Evolutionary conservation across 1,140 invertebrate genomes (phyloP).

Genomic region (Drosophila fuyamai): DNA sequence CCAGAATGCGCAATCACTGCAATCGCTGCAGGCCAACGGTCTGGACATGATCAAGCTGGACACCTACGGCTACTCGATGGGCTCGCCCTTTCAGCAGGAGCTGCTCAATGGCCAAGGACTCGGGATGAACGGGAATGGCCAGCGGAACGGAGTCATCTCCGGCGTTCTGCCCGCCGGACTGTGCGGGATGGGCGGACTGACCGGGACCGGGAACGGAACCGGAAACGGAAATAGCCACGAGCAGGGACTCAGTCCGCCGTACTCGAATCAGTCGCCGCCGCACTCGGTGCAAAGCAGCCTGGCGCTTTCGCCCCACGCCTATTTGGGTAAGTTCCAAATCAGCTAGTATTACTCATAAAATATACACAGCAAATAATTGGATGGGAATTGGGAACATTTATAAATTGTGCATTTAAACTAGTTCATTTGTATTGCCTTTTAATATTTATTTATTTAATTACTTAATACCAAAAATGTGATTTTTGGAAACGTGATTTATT

Average conservation of each 20-base stretch:
- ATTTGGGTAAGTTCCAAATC: conserved; percentile 85
- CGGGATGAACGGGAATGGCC: conserved; percentile 30
- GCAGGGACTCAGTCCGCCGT: conserved; percentile 89
- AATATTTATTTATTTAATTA: background rate
- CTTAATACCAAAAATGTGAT: no score
- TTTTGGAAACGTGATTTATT: no score
- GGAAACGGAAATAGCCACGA: conserved; percentile 81
- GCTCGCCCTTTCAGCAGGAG: conserved; percentile 88
- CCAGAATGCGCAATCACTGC: conserved; percentile 86
- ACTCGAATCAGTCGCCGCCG: conserved; percentile 93
- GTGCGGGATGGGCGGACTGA: conserved; percentile 55
- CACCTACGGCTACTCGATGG: conserved; percentile 86
- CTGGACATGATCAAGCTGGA: conserved; percentile 84
- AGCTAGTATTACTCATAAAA: background rate
- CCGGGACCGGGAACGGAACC: conserved; percentile 56
- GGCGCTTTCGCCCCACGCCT: conserved; percentile 91
- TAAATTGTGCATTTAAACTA: no score
- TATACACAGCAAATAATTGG: no score
- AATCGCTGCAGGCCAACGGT: conserved; percentile 71
- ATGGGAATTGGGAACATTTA: no score
- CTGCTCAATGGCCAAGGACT: conserved; percentile 85
- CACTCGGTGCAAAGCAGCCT: conserved; percentile 92
- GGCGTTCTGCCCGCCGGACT: conserved; percentile 68
- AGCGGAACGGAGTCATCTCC: conserved; percentile 8
- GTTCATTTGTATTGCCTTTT: no score